These are phyloP conservation scores for Athalia circularis DNA, from an alignment of 2,888 invertebrate genomes.

Conservation along the genomic window DNA sequence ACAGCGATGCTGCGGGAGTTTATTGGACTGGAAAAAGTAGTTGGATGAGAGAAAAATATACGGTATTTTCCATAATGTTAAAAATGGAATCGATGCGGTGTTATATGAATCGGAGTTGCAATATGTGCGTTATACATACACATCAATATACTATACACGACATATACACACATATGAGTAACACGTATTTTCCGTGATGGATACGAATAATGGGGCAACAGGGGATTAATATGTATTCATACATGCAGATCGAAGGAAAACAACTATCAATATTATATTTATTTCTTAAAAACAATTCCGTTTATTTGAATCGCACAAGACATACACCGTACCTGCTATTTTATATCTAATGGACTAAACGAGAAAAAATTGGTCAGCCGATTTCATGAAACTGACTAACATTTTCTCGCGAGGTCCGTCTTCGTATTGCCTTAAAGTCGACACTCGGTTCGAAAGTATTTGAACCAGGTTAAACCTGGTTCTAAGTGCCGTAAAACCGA, in stretches of 20 bases:
- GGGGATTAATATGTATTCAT: background rate
- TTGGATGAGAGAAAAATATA: background rate
- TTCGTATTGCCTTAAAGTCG: slow-evolving; percentile 72
- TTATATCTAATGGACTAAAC: slow-evolving; percentile 68
- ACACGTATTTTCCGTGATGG: background rate
- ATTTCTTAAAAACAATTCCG: slow-evolving; percentile 73
- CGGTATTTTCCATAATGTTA: slow-evolving; percentile 7
- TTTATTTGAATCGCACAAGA: slow-evolving; percentile 75
- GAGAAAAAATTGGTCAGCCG: slow-evolving; percentile 52
- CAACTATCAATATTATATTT: slow-evolving; percentile 32
- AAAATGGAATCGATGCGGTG: background rate
- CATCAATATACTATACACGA: no score
- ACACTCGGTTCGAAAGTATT: slow-evolving; percentile 67
- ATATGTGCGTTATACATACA: no score
- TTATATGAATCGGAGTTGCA: background rate
- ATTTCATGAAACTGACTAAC: slow-evolving; percentile 14
- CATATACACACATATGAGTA: background rate
- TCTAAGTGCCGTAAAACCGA: slow-evolving; percentile 60
- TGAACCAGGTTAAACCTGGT: slow-evolving; percentile 51
- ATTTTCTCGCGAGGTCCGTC: slow-evolving; percentile 48
- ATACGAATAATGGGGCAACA: background rate
- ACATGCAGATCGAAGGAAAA: slow-evolving; percentile 17
- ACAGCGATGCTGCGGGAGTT: background rate
- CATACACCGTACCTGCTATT: slow-evolving; percentile 74
- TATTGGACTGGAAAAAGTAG: slow-evolving; percentile 32